Base-by-base conservation (phyloP, 2,888 invertebrate species). In the Lottia scabra region DNA sequence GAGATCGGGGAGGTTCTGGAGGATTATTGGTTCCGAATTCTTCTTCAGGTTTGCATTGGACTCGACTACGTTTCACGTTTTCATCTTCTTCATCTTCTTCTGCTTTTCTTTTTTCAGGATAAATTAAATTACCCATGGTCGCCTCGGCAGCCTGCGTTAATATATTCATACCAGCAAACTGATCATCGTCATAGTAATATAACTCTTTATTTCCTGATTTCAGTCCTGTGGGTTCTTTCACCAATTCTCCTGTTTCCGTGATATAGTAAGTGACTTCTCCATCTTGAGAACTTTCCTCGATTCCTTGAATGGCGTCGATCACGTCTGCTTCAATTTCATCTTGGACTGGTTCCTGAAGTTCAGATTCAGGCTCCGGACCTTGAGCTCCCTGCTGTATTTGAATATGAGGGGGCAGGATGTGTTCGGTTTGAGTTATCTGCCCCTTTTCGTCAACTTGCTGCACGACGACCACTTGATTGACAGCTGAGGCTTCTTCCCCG, bases 91-190 rank as follows among this genome's bases (percentile, higher is more conserved):
- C 38, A 67, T 71, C 46, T 67, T 67, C 26, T 63, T 67, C n/a
- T 1, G 63, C 23, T 67, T 67, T 67, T 19, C 63, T 38, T 64
- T 71, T 67, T 71, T 62, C 56, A 46, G 46, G 38, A 63, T 38
- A 23, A 44, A 43, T 71, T 63, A 56, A 13, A 56, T 56, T 56
- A 3, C 56, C 56, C 2, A 38, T 64, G 38, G 65, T 64, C 16
- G 65, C 27, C 38, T 64, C 65, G 0, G 65, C 65, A 0, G 65
- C 65, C n/a, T 56, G 56, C 0, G 56, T 56, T 56, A 56, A 56
- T 56, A 56, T 56, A 23, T 56, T 56, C 56, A 56, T 56, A 2
- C 56, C 56, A 23, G 56, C 19, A 23, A 23, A 23, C 8, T 23
- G 19, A 23, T 56, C 56, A 10, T 23, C 23, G 10, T 23, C 56